phyloP scores from a whole-genome alignment of 2,888 invertebrate species.

The Drosophila macrothrix region DNA sequence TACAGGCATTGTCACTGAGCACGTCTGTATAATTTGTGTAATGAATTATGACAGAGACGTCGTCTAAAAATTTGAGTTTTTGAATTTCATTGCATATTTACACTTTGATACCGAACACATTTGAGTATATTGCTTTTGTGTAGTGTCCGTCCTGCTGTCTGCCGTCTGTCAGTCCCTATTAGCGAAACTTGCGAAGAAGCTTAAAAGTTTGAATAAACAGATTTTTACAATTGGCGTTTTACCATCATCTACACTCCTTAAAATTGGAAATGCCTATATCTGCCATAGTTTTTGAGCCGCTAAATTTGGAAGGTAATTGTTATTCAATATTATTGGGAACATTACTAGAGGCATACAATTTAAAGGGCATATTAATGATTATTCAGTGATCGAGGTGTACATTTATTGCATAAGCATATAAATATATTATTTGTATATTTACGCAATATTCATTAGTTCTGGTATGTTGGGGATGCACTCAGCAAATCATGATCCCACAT shows the following conservation, averaged over 20 bases:
- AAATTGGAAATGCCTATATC: not conserved
- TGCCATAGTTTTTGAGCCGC: not conserved
- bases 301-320: not conserved
- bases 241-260: too few species aligned
- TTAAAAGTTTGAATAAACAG: not conserved
- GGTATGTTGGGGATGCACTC: not conserved
- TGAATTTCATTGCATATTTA: not conserved
- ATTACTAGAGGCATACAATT: not conserved
- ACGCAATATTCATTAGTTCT: not conserved
- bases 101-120: not conserved
- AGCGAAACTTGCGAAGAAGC: not conserved
- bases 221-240: not conserved
- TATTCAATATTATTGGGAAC: not conserved
- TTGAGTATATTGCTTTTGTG: not conserved
- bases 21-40: not conserved
- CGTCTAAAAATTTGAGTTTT: not conserved
- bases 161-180: not conserved
- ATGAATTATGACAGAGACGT: not conserved
- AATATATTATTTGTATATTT: conserved; percentile 1
- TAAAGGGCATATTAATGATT: not conserved
- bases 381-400: not conserved
- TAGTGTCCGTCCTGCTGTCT: not conserved
- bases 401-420: not conserved
- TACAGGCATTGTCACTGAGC: not conserved
- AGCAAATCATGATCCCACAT: conserved; percentile 15